phyloP scores from a whole-genome alignment of 2,888 invertebrate species.

The Leptopilina drosophilae region DNA sequence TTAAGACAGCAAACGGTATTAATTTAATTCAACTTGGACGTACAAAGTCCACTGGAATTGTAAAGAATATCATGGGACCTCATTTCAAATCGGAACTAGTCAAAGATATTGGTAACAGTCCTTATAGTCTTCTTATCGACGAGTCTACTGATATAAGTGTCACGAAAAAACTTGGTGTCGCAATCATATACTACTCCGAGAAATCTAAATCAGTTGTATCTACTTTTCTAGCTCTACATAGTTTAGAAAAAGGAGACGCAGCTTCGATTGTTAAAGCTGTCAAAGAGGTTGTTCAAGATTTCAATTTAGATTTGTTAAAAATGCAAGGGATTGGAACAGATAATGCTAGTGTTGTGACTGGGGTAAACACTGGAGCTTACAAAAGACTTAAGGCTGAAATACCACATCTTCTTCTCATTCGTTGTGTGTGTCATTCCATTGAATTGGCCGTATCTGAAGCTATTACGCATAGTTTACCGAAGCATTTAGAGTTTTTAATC shows the following conservation, averaged over 20 bases:
- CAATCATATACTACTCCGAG: not conserved
- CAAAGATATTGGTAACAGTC: constrained; percentile 3
- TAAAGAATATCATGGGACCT: constrained; percentile 2
- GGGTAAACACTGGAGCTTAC: not conserved
- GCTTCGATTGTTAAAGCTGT: not conserved
- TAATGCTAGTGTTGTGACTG: not conserved
- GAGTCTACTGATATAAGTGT: not conserved
- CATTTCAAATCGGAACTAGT: not conserved
- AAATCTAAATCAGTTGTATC: not conserved
- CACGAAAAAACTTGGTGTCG: not conserved
- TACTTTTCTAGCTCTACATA: not conserved
- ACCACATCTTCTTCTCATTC: not conserved
- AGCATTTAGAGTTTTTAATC: constrained; percentile 2
- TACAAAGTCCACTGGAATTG: not conserved
- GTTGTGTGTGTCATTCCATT: constrained; percentile 16
- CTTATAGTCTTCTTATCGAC: not conserved
- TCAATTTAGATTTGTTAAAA: not conserved
- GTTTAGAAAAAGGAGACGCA: not conserved
- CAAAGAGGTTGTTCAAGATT: not conserved
- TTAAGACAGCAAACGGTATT: not conserved
- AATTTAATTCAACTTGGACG: not conserved
- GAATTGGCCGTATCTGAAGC: not conserved
- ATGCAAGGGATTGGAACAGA: constrained; percentile 2
- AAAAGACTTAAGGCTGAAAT: not conserved
- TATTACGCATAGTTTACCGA: not conserved